Percentiles rank a stretch among this genome's conserved stretches.
Evolutionary conservation across 1,140 invertebrate species (phyloP).

Genomic region (Araneus ventricosus): DNA sequence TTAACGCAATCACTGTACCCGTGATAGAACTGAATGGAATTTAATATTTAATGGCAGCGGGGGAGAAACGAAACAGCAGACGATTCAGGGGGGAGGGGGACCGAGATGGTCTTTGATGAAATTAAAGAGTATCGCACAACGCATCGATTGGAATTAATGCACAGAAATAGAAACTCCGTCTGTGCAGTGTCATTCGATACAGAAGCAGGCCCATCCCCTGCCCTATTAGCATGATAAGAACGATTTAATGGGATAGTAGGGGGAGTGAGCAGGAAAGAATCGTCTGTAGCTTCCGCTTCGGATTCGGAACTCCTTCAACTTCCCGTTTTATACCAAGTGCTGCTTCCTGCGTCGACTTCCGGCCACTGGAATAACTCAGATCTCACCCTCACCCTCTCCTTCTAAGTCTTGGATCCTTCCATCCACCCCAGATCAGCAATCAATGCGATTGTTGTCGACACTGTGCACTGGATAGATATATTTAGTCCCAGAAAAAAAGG

Average conservation of each 20-base stretch:
- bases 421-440: neutral
- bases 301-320: conserved; percentile 36
- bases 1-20: conserved; percentile 12
- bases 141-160: conserved; percentile 42
- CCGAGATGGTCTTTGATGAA: conserved; percentile 30
- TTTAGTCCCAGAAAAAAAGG: too few species aligned
- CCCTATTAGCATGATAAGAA: conserved; percentile 63
- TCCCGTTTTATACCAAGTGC: conserved; percentile 55
- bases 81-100: neutral
- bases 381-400: neutral
- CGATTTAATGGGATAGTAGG: conserved; percentile 2
- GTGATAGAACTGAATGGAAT: neutral
- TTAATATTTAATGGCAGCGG: conserved; percentile 40
- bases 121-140: conserved; percentile 49
- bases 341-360: conserved; percentile 45
- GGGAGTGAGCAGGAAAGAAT: conserved; percentile 48
- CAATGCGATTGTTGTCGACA: neutral
- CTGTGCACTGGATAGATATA: neutral
- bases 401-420: neutral
- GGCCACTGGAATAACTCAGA: conserved; percentile 12
- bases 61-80: neutral
- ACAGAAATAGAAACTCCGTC: conserved; percentile 36
- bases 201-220: neutral
- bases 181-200: neutral
- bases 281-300: conserved; percentile 36